Conservation (phyloP, 2,113 vertebrate species). For the Nycticryphes semicollaris region DNA sequence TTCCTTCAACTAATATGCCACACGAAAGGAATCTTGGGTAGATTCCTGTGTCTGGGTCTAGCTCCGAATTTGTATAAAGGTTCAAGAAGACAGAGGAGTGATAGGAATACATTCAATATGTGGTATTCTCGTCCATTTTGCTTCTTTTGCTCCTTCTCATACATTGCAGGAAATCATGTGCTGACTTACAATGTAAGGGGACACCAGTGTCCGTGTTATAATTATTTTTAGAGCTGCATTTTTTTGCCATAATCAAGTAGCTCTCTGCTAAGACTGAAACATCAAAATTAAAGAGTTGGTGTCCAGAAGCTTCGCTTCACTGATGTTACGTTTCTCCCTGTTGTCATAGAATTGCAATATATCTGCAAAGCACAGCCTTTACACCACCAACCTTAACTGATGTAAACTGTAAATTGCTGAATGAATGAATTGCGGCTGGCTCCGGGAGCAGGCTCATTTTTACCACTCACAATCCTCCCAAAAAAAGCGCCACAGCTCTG, state of each 20-base stretch:
- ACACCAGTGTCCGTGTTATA: not conserved
- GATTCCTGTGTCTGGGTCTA: slow-evolving; percentile 24
- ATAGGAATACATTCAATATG: not conserved
- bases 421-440: not conserved
- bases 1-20: slow-evolving; percentile 55
- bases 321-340: not conserved
- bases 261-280: not conserved
- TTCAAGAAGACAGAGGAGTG: not conserved
- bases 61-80: not conserved
- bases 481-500: not conserved
- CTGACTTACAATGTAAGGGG: not conserved
- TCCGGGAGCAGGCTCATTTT: accelerated
- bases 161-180: not conserved
- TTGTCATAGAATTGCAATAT: not conserved
- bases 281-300: not conserved
- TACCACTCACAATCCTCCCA: not conserved
- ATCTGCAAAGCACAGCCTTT: not conserved
- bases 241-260: not conserved
- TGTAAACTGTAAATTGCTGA: not conserved
- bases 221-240: not conserved
- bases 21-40: slow-evolving; percentile 51
- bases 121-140: not conserved
- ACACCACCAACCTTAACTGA: not conserved
- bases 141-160: not conserved
- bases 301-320: not conserved